A percentile compares a stretch with the other conserved stretches of the same genome.
phyloP scores from a whole-genome alignment of 2,113 vertebrate species.

The Trogon melanurus region DNA sequence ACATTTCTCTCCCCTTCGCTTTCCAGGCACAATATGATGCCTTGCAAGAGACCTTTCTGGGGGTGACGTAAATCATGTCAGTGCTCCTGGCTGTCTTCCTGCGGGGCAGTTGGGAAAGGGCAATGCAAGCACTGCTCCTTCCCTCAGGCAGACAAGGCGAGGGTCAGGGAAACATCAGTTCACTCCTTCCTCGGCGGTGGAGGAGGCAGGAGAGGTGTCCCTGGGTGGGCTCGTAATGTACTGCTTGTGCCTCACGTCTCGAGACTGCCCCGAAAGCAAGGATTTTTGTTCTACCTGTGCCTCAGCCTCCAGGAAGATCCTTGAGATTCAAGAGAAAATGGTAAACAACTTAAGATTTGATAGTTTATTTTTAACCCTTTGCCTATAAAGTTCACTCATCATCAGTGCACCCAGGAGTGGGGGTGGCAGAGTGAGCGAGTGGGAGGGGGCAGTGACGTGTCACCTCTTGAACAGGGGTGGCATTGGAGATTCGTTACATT shows the following conservation, averaged over 20 bases:
- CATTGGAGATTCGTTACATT: background rate
- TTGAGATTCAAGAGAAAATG: slow-evolving; percentile 22
- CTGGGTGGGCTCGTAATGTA: background rate
- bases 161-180: background rate
- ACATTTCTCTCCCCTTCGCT: background rate
- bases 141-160: background rate
- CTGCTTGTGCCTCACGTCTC: background rate
- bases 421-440: rapidly evolving
- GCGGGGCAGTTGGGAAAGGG: background rate
- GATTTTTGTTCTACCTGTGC: background rate
- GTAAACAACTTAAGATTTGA: slow-evolving; percentile 33
- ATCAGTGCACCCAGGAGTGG: rapidly evolving
- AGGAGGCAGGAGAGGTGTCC: background rate
- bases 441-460: background rate
- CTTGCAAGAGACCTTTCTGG: background rate
- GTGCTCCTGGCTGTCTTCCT: background rate
- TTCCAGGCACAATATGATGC: background rate
- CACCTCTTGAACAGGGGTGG: background rate
- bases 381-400: rapidly evolving
- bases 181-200: background rate
- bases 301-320: background rate
- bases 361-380: slow-evolving; percentile 24
- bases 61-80: background rate
- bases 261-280: background rate
- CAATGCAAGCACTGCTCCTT: background rate